Conservation (phyloP, 2,797 vertebrate genomes). For the Microctenopoma stevenorrisi region DNA sequence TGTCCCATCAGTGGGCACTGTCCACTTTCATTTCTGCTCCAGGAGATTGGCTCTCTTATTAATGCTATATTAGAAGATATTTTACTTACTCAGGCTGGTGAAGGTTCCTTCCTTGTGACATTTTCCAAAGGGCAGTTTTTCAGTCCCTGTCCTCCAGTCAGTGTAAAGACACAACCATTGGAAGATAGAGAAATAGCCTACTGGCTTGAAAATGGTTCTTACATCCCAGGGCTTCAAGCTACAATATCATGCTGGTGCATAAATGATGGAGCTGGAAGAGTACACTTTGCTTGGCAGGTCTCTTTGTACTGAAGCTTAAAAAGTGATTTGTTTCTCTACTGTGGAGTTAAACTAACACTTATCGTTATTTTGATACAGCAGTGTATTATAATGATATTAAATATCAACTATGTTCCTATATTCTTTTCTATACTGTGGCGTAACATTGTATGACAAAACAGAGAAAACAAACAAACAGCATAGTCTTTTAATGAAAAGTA, state of each 20-base stretch:
- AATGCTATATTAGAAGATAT: conserved; percentile 31
- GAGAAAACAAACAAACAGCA: conserved; percentile 10
- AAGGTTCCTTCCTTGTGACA: conserved; percentile 48
- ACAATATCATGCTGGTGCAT: conserved; percentile 21
- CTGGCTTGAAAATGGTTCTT: conserved; percentile 23
- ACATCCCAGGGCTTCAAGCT: conserved; percentile 23
- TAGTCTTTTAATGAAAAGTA: conserved; percentile 54
- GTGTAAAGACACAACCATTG: conserved; percentile 26
- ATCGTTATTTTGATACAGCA: background rate
- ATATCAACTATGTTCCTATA: background rate
- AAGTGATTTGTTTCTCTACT: conserved; percentile 24
- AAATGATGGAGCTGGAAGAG: conserved; percentile 37
- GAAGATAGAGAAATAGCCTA: conserved; percentile 18
- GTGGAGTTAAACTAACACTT: conserved; percentile 14
- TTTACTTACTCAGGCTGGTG: conserved; percentile 5
- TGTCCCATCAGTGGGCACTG: background rate
- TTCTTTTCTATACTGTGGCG: background rate
- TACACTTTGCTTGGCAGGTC: conserved; percentile 26
- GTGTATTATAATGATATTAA: conserved; percentile 12
- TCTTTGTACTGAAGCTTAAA: conserved; percentile 22
- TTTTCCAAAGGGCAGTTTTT: conserved; percentile 61
- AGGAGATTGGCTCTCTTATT: conserved; percentile 28
- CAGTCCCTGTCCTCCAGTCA: conserved; percentile 38
- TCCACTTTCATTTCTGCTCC: conserved; percentile 4
- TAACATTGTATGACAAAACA: conserved; percentile 5